A percentile compares a stretch with the other conserved stretches of the same genome.
Conservation (phyloP, 2,113 vertebrate species). For the Uropsilus gracilis region DNA sequence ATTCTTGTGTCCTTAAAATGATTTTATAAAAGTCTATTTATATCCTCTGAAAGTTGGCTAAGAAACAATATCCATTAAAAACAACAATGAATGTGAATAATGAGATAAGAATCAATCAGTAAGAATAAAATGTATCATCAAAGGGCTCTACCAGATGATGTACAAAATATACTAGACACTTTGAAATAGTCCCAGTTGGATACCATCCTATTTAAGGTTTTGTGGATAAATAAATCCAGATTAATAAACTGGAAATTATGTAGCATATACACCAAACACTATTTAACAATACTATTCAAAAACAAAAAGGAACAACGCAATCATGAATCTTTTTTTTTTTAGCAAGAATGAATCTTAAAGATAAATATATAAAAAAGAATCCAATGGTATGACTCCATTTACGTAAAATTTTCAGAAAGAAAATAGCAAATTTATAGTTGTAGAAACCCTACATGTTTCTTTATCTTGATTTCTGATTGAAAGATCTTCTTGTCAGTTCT, state of each 20-base stretch:
- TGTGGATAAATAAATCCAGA: too few relatives aligned
- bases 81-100: neutral
- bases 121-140: neutral
- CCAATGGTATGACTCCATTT: neutral
- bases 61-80: neutral
- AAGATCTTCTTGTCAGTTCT: neutral
- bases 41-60: neutral
- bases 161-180: neutral
- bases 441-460: constrained; percentile 19
- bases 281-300: neutral
- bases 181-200: neutral
- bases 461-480: constrained; percentile 3
- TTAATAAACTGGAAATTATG: neutral
- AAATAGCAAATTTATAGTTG: constrained; percentile 9
- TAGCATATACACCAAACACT: neutral
- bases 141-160: neutral
- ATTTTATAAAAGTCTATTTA: neutral
- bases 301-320: neutral
- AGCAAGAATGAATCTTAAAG: neutral
- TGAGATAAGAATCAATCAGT: neutral
- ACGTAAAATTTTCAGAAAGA: neutral
- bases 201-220: neutral
- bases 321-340: too few relatives aligned
- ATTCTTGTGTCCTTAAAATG: neutral
- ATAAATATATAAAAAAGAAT: neutral